These are phyloP conservation scores for Yponomeuta evonymella DNA, from an alignment of 2,888 invertebrate species.

Conservation along the genomic window DNA sequence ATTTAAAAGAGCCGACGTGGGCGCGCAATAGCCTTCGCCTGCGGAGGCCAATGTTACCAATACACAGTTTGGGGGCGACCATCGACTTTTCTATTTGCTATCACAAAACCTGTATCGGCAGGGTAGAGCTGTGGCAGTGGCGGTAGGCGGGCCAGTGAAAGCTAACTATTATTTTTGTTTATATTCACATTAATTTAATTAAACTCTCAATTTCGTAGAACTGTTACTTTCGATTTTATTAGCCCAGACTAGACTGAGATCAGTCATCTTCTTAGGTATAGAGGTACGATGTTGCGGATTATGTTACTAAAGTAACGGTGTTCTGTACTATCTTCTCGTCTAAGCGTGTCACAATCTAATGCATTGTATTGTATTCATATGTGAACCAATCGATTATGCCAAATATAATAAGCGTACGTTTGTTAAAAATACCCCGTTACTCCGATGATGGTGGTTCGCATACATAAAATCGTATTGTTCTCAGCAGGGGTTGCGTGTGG, in stretches of 20 bases:
- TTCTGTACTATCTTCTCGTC: slow-evolving; percentile 3
- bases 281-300: neutral
- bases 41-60: slow-evolving; percentile 13
- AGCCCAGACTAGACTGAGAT: neutral
- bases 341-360: slow-evolving; percentile 31
- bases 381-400: slow-evolving; percentile 41
- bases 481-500: slow-evolving; percentile 12
- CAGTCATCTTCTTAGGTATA: slow-evolving; percentile 1
- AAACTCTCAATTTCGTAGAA: slow-evolving; percentile 45
- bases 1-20: slow-evolving; percentile 28
- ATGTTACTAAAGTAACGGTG: neutral
- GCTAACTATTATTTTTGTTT: slow-evolving; percentile 37
- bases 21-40: slow-evolving; percentile 8
- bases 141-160: slow-evolving; percentile 59
- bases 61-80: slow-evolving; percentile 10
- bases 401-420: slow-evolving; percentile 38
- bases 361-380: slow-evolving; percentile 56
- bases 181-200: slow-evolving; percentile 38
- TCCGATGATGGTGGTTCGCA: slow-evolving; percentile 39
- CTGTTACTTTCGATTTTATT: slow-evolving; percentile 19
- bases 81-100: slow-evolving; percentile 13
- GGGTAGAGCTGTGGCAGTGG: slow-evolving; percentile 30
- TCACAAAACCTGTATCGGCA: slow-evolving; percentile 36
- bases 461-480: slow-evolving; percentile 16
- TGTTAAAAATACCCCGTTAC: slow-evolving; percentile 35